Percentiles rank a stretch among this genome's conserved stretches.
phyloP scores from a whole-genome alignment of 2,113 vertebrate genomes.

The Aix galericulata region DNA sequence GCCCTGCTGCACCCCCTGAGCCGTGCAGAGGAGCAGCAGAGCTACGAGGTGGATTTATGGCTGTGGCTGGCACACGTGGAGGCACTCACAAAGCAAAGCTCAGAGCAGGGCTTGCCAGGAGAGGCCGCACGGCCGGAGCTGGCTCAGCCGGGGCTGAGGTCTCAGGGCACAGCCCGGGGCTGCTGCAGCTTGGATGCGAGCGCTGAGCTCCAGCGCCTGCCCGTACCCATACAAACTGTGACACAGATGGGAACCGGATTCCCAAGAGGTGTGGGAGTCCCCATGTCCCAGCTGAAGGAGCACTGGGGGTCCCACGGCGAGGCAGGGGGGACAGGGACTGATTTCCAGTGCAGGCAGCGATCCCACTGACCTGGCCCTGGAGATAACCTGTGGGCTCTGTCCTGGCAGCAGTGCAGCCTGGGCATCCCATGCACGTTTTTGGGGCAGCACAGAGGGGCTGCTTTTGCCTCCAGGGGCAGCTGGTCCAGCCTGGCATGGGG shows the following conservation, averaged over 20 bases:
- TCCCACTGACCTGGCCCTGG: no score
- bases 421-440: rapidly evolving
- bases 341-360: background rate
- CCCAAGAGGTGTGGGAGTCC: rapidly evolving
- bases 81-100: background rate
- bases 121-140: rapidly evolving
- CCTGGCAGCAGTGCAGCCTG: rapidly evolving
- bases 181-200: rapidly evolving
- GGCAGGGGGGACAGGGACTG: background rate
- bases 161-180: rapidly evolving
- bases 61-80: rapidly evolving
- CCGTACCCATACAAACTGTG: rapidly evolving
- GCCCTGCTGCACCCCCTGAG: background rate
- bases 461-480: background rate
- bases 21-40: rapidly evolving
- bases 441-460: rapidly evolving
- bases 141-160: rapidly evolving
- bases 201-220: background rate
- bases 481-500: rapidly evolving
- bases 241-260: background rate
- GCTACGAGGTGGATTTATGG: background rate
- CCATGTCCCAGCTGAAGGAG: rapidly evolving
- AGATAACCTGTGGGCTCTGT: background rate
- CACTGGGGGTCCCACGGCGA: background rate
- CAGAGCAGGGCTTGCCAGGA: background rate